These are phyloP conservation scores for Drosophila truncata DNA, from an alignment of 1,140 invertebrate species.

Conservation along the genomic window DNA sequence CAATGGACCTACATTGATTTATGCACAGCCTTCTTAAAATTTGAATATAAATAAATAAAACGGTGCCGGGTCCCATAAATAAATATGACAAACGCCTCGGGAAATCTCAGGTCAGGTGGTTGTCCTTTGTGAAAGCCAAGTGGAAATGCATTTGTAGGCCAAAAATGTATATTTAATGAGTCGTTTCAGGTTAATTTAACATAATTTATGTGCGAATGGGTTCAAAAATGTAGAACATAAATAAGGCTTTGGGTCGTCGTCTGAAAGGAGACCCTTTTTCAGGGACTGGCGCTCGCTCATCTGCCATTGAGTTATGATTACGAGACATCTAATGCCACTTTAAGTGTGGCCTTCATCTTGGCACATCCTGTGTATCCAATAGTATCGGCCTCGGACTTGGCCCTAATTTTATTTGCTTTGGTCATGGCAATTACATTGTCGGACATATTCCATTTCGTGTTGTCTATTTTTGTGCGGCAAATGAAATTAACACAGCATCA, in stretches of 20 bases:
- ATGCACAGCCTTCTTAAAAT: conserved; percentile 60
- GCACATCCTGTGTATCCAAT: background rate
- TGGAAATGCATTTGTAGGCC: conserved; percentile 23
- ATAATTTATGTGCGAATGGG: conserved; percentile 44
- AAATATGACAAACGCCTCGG: conserved; percentile 44
- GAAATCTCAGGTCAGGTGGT: conserved; percentile 37
- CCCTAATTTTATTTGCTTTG: conserved; percentile 64
- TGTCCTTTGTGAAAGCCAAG: conserved; percentile 9
- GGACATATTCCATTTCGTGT: conserved; percentile 55
- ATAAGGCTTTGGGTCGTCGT: conserved; percentile 32
- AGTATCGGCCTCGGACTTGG: conserved; percentile 23
- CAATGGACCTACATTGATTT: conserved; percentile 58
- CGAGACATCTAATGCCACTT: conserved; percentile 26
- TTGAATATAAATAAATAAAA: conserved; percentile 65
- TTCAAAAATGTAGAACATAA: conserved; percentile 24
- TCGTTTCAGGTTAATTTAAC: conserved; percentile 33
- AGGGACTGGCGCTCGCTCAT: conserved; percentile 16
- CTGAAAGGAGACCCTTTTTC: conserved; percentile 3
- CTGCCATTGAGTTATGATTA: conserved; percentile 39
- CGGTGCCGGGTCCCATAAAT: conserved; percentile 49
- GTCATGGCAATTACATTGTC: conserved; percentile 46
- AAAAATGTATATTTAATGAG: conserved; percentile 57
- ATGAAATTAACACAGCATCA: conserved; percentile 80
- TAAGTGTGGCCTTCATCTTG: conserved; percentile 42
- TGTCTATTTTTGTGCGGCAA: conserved; percentile 72